Base-by-base conservation (phyloP, 2,113 vertebrate species). In the Chlorocebus sabaeus region DNA sequence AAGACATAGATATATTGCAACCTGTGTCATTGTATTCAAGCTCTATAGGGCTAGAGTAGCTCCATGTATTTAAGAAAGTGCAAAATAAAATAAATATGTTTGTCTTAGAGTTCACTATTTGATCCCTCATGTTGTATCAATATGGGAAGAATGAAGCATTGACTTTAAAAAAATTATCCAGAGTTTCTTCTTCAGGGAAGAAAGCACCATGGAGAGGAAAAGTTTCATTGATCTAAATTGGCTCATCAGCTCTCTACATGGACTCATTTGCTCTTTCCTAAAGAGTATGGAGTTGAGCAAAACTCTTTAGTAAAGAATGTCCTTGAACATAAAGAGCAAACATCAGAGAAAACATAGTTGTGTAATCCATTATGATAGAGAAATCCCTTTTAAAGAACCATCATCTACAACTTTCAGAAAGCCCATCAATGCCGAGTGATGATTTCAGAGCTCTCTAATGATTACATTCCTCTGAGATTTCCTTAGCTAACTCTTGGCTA, bases 391-490 rank as follows among this genome's bases (percentile, higher is more conserved):
- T 3, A 40, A 22, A 78, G 40, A 91, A 30, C 17, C 6, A n/a
- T 52, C 45, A 35, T 38, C 32, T 14, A n/a, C 17, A 93, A 18
- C n/a, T 75, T 90, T 73, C 75, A 89, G 68, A 57, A n/a, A 68
- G 25, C 16, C 2, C n/a, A 68, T 87, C 6, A 30, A 38, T n/a
- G 20, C 45, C 43, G 38, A 18, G 50, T 32, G 12, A 84, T 35
- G 55, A 81, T 79, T 67, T 90, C 55, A 88, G 57, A 94, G 11
- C 3, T 48, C 6, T 40, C 75, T 67, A 55, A 45, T 52, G 48
- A 30, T 70, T 68, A 64, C 20, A 25, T 84, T 93, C 40, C 89
- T 82, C 82, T 72, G 45, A 97, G 32, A 82, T 89, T 95, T 80
- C 17, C 45, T 76, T 79, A 75, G 25, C 35, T 57, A 80, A 84